phyloP scores from a whole-genome alignment of 1,140 invertebrate species.

The Brachionus koreanus region DNA sequence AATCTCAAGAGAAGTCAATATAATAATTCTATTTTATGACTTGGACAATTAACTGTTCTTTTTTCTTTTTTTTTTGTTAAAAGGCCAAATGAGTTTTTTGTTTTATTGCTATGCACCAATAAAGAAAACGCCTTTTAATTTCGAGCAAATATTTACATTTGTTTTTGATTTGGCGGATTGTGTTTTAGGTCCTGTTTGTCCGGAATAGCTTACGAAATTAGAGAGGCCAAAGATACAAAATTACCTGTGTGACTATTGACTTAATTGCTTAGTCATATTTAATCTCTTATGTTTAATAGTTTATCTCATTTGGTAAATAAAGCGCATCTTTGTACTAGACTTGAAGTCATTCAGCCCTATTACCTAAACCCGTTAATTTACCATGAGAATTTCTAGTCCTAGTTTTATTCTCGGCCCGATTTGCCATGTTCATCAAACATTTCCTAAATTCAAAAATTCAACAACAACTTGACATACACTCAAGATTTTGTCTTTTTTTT shows the following conservation, averaged over 20 bases:
- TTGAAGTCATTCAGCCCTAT: background rate
- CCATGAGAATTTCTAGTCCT: background rate
- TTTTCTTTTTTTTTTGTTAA: background rate
- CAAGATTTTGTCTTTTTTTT: no score
- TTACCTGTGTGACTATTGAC: slow-evolving; percentile 33
- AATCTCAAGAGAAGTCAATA: background rate
- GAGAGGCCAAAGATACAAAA: background rate
- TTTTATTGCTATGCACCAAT: slow-evolving; percentile 19
- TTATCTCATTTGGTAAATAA: slow-evolving; percentile 37
- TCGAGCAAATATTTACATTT: slow-evolving; percentile 11
- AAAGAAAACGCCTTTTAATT: slow-evolving; percentile 29
- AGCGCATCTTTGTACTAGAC: background rate
- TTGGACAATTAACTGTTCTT: slow-evolving; percentile 9
- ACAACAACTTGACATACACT: no score
- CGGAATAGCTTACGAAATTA: slow-evolving; percentile 10
- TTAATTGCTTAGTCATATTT: background rate
- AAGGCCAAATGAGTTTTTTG: background rate
- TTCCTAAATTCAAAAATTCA: no score
- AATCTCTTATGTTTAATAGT: slow-evolving; percentile 28
- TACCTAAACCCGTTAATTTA: background rate
- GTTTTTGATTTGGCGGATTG: background rate
- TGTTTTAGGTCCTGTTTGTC: slow-evolving; percentile 13
- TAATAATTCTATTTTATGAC: background rate
- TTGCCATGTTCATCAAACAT: no score
- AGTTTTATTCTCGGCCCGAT: background rate